Evolutionary conservation across 1,140 invertebrate species (phyloP), one percentile per base, ranked within the genome.

Genomic region (Micrasema minimum): DNA sequence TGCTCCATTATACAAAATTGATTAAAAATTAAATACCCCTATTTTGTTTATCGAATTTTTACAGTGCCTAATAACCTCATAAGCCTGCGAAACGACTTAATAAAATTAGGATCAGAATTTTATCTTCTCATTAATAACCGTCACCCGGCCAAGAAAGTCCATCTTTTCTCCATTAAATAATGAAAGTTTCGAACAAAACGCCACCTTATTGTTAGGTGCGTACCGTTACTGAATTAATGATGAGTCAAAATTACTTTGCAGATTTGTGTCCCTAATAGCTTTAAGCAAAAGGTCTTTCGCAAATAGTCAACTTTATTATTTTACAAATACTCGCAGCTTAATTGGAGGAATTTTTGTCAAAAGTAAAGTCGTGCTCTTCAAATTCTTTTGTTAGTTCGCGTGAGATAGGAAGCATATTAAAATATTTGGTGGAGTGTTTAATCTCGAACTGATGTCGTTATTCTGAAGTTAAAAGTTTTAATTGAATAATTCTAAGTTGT

Each of bases 51-150:
- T 55, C 35, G 22, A 55, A 55, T 55, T 55, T 55, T 55, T 55
- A 31, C 22, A 55, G 11, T 31, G n/a, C 51, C 7, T 55, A 20
- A 23, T 55, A 53, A 7, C 51, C 51, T 31, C 51, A 35, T 55
- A 55, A 55, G 51, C 51, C 51, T 16, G 26, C 26, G 51, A 31
- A 55, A 55, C 26, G 51, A 35, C 51, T 51, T 51, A 12, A 55
- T 31, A 65, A 69, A 71, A 62, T 55, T 71, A 53, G 41, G 31
- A 70, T 46, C 51, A 62, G n/a, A 65, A 71, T 66, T 72, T 72
- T 43, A 67, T 31, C 37, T 48, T 62, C 70, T 72, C 70, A 72
- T 72, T 72, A 72, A 72, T 72, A 72, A 61, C 64, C 70, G 66
- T 72, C 70, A 72, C 64, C 70, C 70, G 70, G 67, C 70, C 45